Conservation (phyloP, 2,113 vertebrate genomes). For the Rutilus rutilus region DNA sequence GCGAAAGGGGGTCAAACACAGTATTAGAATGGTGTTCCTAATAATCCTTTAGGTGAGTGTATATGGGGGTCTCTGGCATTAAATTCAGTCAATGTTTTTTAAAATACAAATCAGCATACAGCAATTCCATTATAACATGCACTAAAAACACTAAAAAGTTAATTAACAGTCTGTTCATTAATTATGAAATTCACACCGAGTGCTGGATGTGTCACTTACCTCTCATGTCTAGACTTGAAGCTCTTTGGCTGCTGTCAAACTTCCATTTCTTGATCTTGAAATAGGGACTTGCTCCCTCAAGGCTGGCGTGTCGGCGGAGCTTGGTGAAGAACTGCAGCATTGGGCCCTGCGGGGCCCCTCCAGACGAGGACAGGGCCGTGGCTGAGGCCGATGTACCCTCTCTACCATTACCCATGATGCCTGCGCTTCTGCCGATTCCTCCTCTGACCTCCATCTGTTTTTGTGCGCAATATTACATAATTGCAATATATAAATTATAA, state of each 20-base stretch:
- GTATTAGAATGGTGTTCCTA: too few relatives aligned
- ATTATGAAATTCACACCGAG: not conserved
- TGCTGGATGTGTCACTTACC: conserved; percentile 73
- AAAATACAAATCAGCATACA: not conserved
- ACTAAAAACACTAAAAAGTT: not conserved
- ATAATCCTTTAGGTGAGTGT: too few relatives aligned
- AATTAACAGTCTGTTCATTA: not conserved
- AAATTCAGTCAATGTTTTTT: too few relatives aligned
- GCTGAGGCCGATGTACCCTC: not conserved
- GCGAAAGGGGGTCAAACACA: too few relatives aligned
- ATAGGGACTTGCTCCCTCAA: conserved; percentile 94
- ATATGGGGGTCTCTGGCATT: too few relatives aligned
- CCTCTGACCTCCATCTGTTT: conserved; percentile 54
- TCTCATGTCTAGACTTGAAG: conserved; percentile 93
- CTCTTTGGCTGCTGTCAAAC: conserved; percentile 90
- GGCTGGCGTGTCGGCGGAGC: conserved; percentile 90
- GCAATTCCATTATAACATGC: not conserved
- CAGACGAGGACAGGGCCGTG: conserved; percentile 50
- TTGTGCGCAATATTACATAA: not conserved
- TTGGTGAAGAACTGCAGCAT: conserved; percentile 91
- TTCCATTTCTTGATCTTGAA: conserved; percentile 98
- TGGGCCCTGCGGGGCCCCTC: conserved; percentile 70
- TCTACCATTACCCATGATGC: conserved; percentile 66
- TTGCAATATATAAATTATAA: not conserved
- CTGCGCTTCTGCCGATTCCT: conserved; percentile 62